phyloP scores from a whole-genome alignment of 1,140 invertebrate species.

The Holcopasites calliopsidis region DNA sequence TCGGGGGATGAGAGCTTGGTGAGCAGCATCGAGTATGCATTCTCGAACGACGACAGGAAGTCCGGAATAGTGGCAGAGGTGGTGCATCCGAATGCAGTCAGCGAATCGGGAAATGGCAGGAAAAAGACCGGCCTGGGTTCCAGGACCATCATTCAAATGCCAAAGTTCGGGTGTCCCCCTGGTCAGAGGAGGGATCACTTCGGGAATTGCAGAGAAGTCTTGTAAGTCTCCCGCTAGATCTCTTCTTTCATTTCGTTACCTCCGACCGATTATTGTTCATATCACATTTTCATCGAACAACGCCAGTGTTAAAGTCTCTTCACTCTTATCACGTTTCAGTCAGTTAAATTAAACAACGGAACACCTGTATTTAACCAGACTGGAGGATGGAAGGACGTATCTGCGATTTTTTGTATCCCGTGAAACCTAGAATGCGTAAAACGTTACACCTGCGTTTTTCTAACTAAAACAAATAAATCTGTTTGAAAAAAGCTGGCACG shows the following conservation, averaged over 20 bases:
- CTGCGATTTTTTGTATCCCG: background rate
- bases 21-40: slow-evolving; percentile 11
- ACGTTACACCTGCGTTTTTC: background rate
- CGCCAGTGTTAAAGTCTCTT: background rate
- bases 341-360: background rate
- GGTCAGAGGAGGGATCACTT: background rate
- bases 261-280: background rate
- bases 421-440: background rate
- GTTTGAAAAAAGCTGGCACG: background rate
- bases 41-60: background rate
- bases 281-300: background rate
- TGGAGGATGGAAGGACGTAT: background rate
- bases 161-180: background rate
- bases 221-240: slow-evolving; percentile 18
- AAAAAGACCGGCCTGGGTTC: background rate
- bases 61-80: fast-evolving
- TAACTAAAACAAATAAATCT: background rate
- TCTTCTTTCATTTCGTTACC: background rate
- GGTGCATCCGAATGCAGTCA: background rate
- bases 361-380: background rate
- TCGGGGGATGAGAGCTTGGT: background rate
- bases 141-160: slow-evolving; percentile 2
- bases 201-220: slow-evolving; percentile 23
- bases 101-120: background rate
- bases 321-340: background rate